These are phyloP conservation scores for Zaprionus camerounensis DNA, from an alignment of 1,140 invertebrate genomes.

Conservation along the genomic window DNA sequence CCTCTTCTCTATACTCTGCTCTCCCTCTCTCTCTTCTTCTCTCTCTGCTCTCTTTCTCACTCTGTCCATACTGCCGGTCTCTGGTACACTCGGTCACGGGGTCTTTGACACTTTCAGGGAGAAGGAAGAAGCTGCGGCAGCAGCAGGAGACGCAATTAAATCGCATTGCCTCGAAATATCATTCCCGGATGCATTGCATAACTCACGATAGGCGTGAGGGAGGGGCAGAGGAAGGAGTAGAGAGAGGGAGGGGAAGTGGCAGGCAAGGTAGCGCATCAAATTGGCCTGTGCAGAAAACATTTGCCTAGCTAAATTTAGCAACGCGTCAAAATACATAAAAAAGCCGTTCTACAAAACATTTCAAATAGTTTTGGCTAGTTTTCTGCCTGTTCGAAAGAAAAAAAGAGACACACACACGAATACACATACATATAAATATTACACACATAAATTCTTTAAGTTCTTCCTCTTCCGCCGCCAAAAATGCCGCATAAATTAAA, in stretches of 20 bases:
- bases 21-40: too few species aligned
- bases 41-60: too few species aligned
- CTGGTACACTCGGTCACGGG: slow-evolving; percentile 76
- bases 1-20: too few species aligned
- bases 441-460: slow-evolving; percentile 33
- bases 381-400: slow-evolving; percentile 31
- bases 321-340: slow-evolving; percentile 64
- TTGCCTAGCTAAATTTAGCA: slow-evolving; percentile 76
- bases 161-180: slow-evolving; percentile 57
- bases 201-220: slow-evolving; percentile 13
- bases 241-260: neutral
- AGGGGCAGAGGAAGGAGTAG: too few species aligned
- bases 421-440: neutral
- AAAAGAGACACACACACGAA: neutral
- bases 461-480: slow-evolving; percentile 53
- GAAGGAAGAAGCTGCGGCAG: neutral
- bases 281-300: slow-evolving; percentile 59
- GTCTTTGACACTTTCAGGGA: slow-evolving; percentile 74
- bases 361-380: slow-evolving; percentile 46
- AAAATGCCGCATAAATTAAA: slow-evolving; percentile 64
- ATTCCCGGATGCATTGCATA: slow-evolving; percentile 73
- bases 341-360: slow-evolving; percentile 53
- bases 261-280: slow-evolving; percentile 26
- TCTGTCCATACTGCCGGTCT: slow-evolving; percentile 34
- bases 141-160: slow-evolving; percentile 60